Percentiles rank a stretch among this genome's conserved stretches.
These are phyloP conservation scores for Oostethus manadensis DNA, from an alignment of 2,113 vertebrate genomes.

Conservation along the genomic window DNA sequence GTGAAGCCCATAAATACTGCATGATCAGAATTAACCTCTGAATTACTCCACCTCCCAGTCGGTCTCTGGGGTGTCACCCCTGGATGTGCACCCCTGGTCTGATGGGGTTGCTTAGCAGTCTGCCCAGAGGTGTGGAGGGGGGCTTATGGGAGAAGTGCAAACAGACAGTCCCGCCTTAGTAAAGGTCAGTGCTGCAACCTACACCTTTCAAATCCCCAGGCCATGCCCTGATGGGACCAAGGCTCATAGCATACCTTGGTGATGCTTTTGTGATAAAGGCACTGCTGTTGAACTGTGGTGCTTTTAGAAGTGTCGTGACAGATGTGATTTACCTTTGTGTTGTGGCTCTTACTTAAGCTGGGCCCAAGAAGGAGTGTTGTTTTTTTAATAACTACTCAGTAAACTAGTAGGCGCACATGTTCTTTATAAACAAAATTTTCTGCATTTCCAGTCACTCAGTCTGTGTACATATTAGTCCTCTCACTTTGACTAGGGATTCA, in stretches of 20 bases:
- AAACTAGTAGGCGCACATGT: too few species aligned
- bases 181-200: slow-evolving; percentile 74
- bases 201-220: slow-evolving; percentile 64
- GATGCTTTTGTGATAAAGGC: neutral
- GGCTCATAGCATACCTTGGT: slow-evolving; percentile 54
- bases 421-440: too few species aligned
- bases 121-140: slow-evolving; percentile 42
- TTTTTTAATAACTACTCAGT: slow-evolving; percentile 28
- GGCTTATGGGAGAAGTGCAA: slow-evolving; percentile 67
- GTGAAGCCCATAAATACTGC: slow-evolving; percentile 69
- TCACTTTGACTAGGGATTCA: too few species aligned
- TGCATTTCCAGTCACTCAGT: too few species aligned
- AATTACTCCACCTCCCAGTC: slow-evolving; percentile 55
- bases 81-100: slow-evolving; percentile 59
- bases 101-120: slow-evolving; percentile 70
- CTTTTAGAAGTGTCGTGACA: slow-evolving; percentile 46
- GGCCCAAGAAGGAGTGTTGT: neutral
- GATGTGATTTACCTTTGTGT: slow-evolving; percentile 53
- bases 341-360: slow-evolving; percentile 23
- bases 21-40: slow-evolving; percentile 73
- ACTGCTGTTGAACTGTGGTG: slow-evolving; percentile 28
- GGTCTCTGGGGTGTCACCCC: slow-evolving; percentile 62
- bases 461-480: too few species aligned
- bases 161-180: slow-evolving; percentile 68
- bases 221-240: slow-evolving; percentile 47